Base-by-base conservation (phyloP, 2,888 invertebrate genomes). In the Harmothoe impar region DNA sequence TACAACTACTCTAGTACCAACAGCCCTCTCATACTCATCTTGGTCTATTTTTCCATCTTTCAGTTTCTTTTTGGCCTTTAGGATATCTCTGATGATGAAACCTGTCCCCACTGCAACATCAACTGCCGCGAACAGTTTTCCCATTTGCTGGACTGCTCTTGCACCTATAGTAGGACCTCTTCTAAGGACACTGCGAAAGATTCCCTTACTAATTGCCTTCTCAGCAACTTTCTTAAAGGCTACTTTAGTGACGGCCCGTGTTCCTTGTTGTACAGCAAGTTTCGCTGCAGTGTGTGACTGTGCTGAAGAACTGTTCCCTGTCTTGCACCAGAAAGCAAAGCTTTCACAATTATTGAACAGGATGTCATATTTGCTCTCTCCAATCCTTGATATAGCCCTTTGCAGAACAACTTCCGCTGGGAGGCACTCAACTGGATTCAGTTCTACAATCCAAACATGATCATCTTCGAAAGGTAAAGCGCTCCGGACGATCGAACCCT, bases 261-360 rank as follows among this genome's bases (percentile, higher is more conserved):
- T 23, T 0, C 33, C n/a, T 17, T 81, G 43, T 20, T 43, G 81
- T 0, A 43, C 35, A 15, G 81, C 81, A 17, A 81, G 3, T 7
- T 20, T 35, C 0, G 0, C 15, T 0, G 81, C 81, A 1, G 81
- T 81, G 35, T 43, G 17, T 81, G 81, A 1, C 81, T 81, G 81
- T 12, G 33, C 23, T 20, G 81, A 81, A 23, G 15, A 43, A 43
- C 43, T 81, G 35, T 17, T 81, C 0, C 81, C 81, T 17, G 81
- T 81, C 23, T 81, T 81, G 43, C 81, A 81, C 81, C 81, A 81
- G 81, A 81, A 81, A n/a, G 81, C 81, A 43, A 81, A 81, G 20
- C 81, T 81, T n/a, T 81, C 81, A 35, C 81, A 81, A n/a, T 81
- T 81, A n/a, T 81, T 81, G 23, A 23, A 17, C 33, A 81, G 20